A percentile compares a stretch with the other conserved stretches of the same genome.
phyloP scores from a whole-genome alignment of 2,113 vertebrate genomes.

The Scalopus aquaticus region DNA sequence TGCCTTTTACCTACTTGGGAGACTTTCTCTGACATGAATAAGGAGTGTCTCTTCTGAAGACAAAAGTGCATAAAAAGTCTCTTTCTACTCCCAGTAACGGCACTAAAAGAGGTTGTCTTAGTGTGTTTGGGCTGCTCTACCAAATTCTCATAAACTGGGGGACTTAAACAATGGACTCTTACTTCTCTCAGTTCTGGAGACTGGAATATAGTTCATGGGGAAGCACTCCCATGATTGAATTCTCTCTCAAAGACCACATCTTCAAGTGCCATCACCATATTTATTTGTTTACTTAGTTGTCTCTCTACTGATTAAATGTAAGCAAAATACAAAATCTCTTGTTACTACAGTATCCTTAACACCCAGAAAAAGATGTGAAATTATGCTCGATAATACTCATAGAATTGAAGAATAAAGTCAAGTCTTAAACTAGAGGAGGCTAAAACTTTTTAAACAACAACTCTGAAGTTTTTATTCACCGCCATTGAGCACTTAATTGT shows the following conservation, averaged over 20 bases:
- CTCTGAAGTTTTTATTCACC: not conserved
- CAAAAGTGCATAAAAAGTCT: not conserved
- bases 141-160: not conserved
- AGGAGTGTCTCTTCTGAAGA: not conserved
- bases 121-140: not conserved
- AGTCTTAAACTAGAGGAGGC: not conserved
- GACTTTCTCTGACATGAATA: not conserved
- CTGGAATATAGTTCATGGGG: not conserved
- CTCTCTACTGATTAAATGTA: not conserved
- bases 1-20: not conserved
- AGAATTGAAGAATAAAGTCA: not conserved
- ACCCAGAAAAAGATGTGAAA: not conserved
- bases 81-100: not conserved
- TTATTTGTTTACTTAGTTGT: not conserved
- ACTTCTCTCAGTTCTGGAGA: not conserved
- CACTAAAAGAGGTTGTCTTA: not conserved
- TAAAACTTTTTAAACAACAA: not conserved
- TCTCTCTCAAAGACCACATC: too few relatives aligned
- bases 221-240: not conserved
- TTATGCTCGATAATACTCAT: not conserved
- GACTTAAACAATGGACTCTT: not conserved
- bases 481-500: not conserved
- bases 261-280: not conserved
- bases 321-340: not conserved
- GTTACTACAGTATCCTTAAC: not conserved